These are phyloP conservation scores for Synergus itoensis DNA, from an alignment of 2,888 invertebrate genomes.

Conservation along the genomic window DNA sequence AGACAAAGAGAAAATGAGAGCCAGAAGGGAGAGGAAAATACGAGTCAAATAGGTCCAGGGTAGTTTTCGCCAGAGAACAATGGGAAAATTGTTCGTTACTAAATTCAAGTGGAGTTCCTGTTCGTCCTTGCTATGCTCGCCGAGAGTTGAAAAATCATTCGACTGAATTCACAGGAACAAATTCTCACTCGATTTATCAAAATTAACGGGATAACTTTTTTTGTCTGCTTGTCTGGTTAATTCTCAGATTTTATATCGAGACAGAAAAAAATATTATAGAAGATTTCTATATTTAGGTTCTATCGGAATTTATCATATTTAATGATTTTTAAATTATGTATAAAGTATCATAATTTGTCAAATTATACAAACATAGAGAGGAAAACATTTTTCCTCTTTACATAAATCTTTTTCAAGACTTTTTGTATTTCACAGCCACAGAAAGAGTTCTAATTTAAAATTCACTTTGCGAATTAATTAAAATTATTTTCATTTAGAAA, in stretches of 20 bases:
- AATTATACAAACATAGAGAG: neutral
- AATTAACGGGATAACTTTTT: neutral
- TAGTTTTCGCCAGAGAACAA: constrained; percentile 8
- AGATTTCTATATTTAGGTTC: too few species aligned
- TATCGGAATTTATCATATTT: too few species aligned
- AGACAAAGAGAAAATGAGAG: constrained; percentile 14
- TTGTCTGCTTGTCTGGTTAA: neutral
- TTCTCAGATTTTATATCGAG: neutral
- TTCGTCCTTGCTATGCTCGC: neutral
- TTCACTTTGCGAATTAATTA: neutral
- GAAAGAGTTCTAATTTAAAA: neutral
- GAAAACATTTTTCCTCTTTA: neutral
- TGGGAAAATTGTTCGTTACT: constrained; percentile 35
- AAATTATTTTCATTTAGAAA: neutral
- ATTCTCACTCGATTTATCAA: constrained; percentile 4
- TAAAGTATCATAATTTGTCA: neutral
- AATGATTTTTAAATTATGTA: neutral
- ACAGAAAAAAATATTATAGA: too few species aligned
- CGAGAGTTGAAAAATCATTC: neutral
- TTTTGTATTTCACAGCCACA: neutral
- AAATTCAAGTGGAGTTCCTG: constrained; percentile 25
- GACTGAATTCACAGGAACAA: neutral
- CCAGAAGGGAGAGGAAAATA: constrained; percentile 40
- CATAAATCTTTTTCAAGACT: neutral
- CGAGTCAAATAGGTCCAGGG: constrained; percentile 27